phyloP scores from a whole-genome alignment of 2,113 vertebrate genomes.

The Hystrix brachyura region DNA sequence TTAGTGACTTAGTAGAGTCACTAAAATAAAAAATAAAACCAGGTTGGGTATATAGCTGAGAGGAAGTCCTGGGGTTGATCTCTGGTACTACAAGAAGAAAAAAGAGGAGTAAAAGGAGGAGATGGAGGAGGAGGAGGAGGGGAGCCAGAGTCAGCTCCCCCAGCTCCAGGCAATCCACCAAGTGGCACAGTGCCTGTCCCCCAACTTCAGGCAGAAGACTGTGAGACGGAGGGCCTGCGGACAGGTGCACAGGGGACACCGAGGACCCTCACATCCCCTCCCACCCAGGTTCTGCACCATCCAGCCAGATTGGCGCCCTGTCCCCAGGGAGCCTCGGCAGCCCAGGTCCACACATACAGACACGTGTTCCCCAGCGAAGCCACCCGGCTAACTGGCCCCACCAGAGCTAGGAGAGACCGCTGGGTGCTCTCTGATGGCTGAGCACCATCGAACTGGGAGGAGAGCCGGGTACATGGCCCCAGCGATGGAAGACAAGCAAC shows the following conservation, averaged over 20 bases:
- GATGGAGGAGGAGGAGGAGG: background rate
- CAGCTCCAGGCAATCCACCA: background rate
- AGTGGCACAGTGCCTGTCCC: background rate
- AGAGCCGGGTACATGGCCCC: fast-evolving
- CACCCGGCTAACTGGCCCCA: background rate
- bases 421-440: background rate
- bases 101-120: background rate
- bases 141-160: background rate
- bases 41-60: background rate
- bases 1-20: background rate
- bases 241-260: background rate
- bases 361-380: background rate
- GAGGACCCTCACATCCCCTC: background rate
- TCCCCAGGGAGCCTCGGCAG: background rate
- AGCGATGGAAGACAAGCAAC: background rate
- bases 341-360: background rate
- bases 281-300: background rate
- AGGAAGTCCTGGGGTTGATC: background rate
- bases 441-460: background rate
- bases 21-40: background rate
- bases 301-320: background rate
- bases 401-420: background rate
- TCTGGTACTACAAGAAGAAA: background rate
- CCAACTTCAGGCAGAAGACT: background rate
- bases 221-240: background rate